Conservation (phyloP, 2,888 invertebrate genomes). For the Erebia palarica region DNA sequence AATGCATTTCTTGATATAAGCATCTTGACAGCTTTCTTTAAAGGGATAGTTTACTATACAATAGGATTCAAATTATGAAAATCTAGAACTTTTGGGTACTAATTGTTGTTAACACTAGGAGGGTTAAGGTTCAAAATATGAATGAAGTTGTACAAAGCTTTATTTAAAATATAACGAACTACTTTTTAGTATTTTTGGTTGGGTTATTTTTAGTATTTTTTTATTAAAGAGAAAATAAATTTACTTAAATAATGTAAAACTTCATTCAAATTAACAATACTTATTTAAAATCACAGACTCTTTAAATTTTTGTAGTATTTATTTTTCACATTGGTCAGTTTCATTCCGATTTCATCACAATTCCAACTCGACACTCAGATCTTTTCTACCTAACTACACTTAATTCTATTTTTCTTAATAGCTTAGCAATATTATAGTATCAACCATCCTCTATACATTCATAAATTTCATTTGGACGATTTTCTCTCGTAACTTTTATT, state of each 20-base stretch:
- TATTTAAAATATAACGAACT: background rate
- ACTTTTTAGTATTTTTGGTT: background rate
- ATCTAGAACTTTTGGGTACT: constrained; percentile 18
- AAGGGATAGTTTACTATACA: constrained; percentile 27
- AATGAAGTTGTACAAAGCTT: constrained; percentile 45
- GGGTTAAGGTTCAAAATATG: constrained; percentile 44
- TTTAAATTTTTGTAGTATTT: constrained; percentile 71
- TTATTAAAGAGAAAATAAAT: background rate
- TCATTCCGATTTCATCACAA: constrained; percentile 70
- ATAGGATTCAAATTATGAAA: constrained; percentile 16
- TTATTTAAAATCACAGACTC: constrained; percentile 52
- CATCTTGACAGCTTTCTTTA: constrained; percentile 79
- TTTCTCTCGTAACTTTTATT: constrained; percentile 49
- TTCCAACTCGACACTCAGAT: constrained; percentile 54
- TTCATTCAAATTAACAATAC: constrained; percentile 52
- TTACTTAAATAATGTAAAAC: constrained; percentile 16
- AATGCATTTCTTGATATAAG: constrained; percentile 71
- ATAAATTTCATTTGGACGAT: constrained; percentile 60
- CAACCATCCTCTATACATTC: constrained; percentile 38
- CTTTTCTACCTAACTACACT: constrained; percentile 48
- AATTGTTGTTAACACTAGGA: constrained; percentile 13
- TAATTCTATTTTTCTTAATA: constrained; percentile 43
- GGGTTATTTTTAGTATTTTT: too few relatives aligned
- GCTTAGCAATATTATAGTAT: constrained; percentile 36
- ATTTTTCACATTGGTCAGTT: constrained; percentile 80